Evolutionary conservation across 2,888 invertebrate genomes (phyloP).

Genomic region (Mantis religiosa): DNA sequence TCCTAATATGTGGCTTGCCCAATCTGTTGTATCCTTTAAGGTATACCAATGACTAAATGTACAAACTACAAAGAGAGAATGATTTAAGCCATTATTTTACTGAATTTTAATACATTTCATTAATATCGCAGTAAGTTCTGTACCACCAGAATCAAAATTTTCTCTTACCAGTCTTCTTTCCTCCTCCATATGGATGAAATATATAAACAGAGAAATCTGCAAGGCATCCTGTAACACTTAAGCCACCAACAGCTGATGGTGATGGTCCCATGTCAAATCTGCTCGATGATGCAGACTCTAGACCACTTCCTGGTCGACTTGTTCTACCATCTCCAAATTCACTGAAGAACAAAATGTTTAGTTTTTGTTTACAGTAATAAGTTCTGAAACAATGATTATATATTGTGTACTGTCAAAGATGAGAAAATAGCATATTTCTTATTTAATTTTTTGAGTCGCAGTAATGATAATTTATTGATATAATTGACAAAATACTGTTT

Average conservation of each 20-base stretch:
- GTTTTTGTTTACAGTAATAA: background rate
- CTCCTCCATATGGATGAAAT: constrained; percentile 95
- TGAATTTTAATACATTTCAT: no score
- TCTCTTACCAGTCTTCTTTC: constrained; percentile 67
- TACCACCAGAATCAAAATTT: background rate
- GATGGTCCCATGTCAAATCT: constrained; percentile 39
- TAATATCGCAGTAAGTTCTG: no score
- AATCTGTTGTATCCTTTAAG: no score
- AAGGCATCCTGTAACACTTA: constrained; percentile 92
- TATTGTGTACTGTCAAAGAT: background rate
- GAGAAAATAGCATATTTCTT: no score
- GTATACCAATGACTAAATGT: no score
- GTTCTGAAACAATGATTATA: background rate
- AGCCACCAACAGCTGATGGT: constrained; percentile 73
- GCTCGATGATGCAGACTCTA: constrained; percentile 1
- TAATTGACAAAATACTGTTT: no score
- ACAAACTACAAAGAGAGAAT: no score
- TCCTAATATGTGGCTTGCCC: no score
- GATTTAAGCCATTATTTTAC: no score
- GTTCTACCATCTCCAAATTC: constrained; percentile 49
- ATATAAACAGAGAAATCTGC: constrained; percentile 97
- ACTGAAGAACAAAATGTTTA: constrained; percentile 39
- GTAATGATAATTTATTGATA: no score
- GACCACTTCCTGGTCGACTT: constrained; percentile 11
- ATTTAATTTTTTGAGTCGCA: no score